Conservation (phyloP, 1,140 invertebrate species). For the Drosophila murphyi region DNA sequence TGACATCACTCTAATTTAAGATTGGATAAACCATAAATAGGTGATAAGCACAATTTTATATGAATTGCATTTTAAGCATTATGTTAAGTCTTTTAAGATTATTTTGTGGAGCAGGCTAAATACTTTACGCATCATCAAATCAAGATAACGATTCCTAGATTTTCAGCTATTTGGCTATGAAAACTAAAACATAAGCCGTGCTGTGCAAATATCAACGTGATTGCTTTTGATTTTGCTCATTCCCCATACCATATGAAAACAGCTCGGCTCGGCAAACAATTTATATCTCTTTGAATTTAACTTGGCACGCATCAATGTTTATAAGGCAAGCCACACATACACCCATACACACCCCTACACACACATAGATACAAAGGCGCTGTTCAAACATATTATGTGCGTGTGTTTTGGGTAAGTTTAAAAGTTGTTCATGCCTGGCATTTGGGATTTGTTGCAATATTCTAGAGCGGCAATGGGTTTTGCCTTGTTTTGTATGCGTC, state of each 20-base stretch:
- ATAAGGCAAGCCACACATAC: slow-evolving; percentile 41
- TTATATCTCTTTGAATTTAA: slow-evolving; percentile 65
- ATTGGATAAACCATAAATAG: too few relatives aligned
- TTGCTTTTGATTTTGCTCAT: slow-evolving; percentile 74
- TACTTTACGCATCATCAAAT: slow-evolving; percentile 41
- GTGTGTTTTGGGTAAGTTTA: slow-evolving; percentile 62
- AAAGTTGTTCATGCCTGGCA: slow-evolving; percentile 78
- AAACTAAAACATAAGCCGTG: slow-evolving; percentile 53
- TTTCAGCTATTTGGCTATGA: slow-evolving; percentile 10
- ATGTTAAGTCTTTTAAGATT: neutral
- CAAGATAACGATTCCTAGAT: slow-evolving; percentile 28
- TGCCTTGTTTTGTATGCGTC: slow-evolving; percentile 66
- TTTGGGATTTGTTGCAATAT: slow-evolving; percentile 79
- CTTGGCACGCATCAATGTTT: slow-evolving; percentile 65
- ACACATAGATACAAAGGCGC: slow-evolving; percentile 9
- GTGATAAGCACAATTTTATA: too few relatives aligned
- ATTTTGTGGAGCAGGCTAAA: slow-evolving; percentile 11
- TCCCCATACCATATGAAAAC: slow-evolving; percentile 23
- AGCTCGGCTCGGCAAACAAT: slow-evolving; percentile 34
- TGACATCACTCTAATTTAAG: too few relatives aligned
- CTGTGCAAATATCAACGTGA: slow-evolving; percentile 74
- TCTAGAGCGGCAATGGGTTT: slow-evolving; percentile 51
- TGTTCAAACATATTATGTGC: slow-evolving; percentile 41
- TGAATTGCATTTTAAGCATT: neutral
- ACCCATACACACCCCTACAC: slow-evolving; percentile 6